Evolutionary conservation across 2,888 invertebrate genomes (phyloP).

Genomic region (Ichneumon xanthorius): DNA sequence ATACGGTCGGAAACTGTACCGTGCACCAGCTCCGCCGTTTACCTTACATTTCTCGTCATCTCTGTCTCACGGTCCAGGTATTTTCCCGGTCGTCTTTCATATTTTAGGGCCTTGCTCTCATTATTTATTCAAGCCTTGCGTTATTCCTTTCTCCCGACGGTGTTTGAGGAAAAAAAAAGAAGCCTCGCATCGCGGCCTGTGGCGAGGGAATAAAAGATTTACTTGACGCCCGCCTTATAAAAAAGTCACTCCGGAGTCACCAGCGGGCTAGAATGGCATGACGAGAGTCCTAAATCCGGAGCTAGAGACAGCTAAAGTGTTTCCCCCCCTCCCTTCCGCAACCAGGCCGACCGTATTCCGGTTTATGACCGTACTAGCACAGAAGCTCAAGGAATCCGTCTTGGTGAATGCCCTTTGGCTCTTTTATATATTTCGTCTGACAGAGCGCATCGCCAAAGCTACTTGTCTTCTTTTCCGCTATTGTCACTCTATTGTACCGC

Average conservation of each 20-base stretch:
- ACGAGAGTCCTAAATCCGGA: slow-evolving; percentile 5
- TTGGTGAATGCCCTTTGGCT: slow-evolving; percentile 1
- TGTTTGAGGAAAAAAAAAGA: slow-evolving; percentile 1
- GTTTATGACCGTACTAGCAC: slow-evolving; percentile 25
- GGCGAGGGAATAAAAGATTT: slow-evolving; percentile 33
- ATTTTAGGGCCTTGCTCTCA: not conserved
- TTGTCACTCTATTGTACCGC: not conserved
- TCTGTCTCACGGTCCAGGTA: not conserved
- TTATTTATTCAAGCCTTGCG: slow-evolving; percentile 13
- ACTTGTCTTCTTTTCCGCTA: not conserved
- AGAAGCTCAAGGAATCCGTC: not conserved
- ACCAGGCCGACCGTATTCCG: slow-evolving; percentile 1
- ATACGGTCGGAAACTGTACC: too few species aligned
- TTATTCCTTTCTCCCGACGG: slow-evolving; percentile 4
- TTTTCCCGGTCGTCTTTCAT: slow-evolving; percentile 12
- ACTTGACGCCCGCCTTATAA: slow-evolving; percentile 24
- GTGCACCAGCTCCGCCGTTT: not conserved
- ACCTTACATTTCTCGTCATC: not conserved
- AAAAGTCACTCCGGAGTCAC: slow-evolving; percentile 21
- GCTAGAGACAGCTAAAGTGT: slow-evolving; percentile 22
- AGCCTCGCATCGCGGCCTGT: not conserved
- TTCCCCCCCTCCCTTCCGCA: not conserved
- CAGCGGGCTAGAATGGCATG: not conserved
- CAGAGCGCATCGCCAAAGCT: not conserved
- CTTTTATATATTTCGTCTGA: not conserved